phyloP scores from a whole-genome alignment of 2,113 vertebrate species.

The Megaceryle torquata region DNA sequence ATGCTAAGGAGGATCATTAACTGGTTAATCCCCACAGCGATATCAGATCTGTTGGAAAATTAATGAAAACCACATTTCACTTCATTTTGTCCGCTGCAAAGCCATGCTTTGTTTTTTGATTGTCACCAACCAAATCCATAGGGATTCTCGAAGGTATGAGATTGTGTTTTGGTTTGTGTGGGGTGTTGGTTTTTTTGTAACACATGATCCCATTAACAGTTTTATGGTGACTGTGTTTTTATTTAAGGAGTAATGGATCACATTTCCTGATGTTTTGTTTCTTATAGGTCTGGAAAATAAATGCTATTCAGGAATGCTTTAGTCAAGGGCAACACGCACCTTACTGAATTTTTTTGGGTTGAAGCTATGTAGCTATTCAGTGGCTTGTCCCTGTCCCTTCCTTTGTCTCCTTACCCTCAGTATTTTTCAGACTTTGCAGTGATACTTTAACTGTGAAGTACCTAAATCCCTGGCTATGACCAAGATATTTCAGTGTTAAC shows the following conservation, averaged over 20 bases:
- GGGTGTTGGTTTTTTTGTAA: neutral
- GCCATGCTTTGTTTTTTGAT: neutral
- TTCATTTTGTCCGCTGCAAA: neutral
- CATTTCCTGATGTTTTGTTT: neutral
- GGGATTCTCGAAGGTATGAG: neutral
- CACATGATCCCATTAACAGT: neutral
- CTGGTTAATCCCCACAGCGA: neutral
- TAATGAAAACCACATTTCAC: neutral
- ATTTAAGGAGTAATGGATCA: neutral
- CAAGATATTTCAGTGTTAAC: neutral
- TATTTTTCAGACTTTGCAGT: neutral
- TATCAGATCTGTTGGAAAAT: neutral
- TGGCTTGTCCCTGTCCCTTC: neutral
- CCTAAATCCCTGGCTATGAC: neutral
- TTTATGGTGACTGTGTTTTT: neutral
- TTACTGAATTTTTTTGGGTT: neutral
- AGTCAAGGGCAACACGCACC: neutral
- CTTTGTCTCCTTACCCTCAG: neutral
- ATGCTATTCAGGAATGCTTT: neutral
- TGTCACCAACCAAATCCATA: neutral
- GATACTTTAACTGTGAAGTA: neutral
- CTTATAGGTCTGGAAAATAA: neutral
- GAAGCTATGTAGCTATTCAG: neutral
- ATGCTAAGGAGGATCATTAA: neutral
- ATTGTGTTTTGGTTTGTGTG: no score